Conservation (phyloP, 2,113 vertebrate genomes). For the Oophaga pumilio region DNA sequence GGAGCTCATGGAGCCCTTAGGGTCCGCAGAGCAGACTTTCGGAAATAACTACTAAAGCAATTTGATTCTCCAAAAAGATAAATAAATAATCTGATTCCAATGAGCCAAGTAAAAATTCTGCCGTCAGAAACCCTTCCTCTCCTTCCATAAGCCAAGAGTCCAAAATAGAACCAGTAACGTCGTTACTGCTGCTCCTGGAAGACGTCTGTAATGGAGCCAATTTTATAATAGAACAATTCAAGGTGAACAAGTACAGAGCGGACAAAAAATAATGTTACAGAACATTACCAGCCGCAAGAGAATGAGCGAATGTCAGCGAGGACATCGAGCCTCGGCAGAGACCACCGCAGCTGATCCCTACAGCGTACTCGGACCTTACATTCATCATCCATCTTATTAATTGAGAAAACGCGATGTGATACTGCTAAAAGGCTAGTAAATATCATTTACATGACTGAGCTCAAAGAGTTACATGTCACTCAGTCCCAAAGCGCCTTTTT, state of each 20-base stretch:
- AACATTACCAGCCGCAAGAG: background rate
- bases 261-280: background rate
- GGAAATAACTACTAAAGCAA: background rate
- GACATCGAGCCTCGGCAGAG: background rate
- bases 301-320: background rate
- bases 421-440: conserved; percentile 1
- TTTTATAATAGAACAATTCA: background rate
- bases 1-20: background rate
- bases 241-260: background rate
- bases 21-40: background rate
- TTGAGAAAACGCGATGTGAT: background rate
- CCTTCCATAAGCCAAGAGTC: background rate
- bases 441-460: background rate
- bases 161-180: background rate
- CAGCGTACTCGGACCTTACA: background rate
- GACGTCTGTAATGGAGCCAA: background rate
- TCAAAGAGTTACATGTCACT: background rate
- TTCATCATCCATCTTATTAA: background rate
- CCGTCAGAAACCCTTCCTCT: background rate
- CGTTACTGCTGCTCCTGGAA: background rate
- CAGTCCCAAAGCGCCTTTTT: background rate
- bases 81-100: background rate
- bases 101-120: background rate
- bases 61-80: background rate
- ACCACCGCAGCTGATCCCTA: background rate